These are phyloP conservation scores for Cydia strobilella DNA, from an alignment of 1,140 invertebrate species.

Conservation along the genomic window DNA sequence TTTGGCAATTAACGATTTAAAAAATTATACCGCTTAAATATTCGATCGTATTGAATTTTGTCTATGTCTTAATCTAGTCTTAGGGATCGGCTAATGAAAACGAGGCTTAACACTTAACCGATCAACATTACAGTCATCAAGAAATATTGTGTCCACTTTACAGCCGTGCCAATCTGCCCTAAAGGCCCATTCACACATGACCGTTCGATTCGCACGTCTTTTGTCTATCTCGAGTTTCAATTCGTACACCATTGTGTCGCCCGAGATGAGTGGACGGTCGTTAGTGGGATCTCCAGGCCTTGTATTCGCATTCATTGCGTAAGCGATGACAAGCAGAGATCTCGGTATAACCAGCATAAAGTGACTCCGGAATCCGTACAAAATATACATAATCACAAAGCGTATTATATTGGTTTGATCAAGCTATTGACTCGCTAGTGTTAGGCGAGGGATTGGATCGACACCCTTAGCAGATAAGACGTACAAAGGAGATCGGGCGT, in stretches of 20 bases:
- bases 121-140: not conserved
- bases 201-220: conserved; percentile 55
- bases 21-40: no score
- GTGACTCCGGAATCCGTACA: not conserved
- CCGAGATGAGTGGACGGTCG: conserved; percentile 72
- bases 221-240: conserved; percentile 74
- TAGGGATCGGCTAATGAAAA: not conserved
- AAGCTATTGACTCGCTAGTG: not conserved
- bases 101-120: not conserved
- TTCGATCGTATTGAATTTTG: no score
- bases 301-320: not conserved
- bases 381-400: not conserved
- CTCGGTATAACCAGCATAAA: not conserved
- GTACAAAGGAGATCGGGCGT: conserved; percentile 32
- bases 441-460: not conserved
- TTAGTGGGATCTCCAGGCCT: conserved; percentile 63
- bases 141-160: conserved; percentile 39
- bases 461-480: conserved; percentile 25
- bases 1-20: no score
- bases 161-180: conserved; percentile 43
- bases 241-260: conserved; percentile 69
- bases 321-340: not conserved
- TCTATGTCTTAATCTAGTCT: no score
- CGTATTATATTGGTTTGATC: not conserved
- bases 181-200: conserved; percentile 60